A percentile compares a stretch with the other conserved stretches of the same genome.
Evolutionary conservation across 2,797 vertebrate species (phyloP).

Genomic region (Onychomys leucogaster): DNA sequence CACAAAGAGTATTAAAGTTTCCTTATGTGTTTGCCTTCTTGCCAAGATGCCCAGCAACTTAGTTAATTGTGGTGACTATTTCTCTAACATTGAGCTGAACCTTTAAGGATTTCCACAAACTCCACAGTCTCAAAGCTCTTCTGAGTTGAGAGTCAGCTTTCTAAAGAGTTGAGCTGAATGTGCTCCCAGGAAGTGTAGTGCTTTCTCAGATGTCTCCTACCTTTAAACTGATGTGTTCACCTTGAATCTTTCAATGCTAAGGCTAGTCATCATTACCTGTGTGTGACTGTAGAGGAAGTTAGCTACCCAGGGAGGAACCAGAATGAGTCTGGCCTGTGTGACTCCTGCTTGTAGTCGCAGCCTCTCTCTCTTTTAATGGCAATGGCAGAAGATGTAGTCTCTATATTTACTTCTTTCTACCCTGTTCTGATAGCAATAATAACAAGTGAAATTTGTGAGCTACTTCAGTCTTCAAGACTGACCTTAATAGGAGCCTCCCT

Average conservation of each 20-base stretch:
- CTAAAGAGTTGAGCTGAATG: constrained; percentile 48
- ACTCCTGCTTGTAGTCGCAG: neutral
- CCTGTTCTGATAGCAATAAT: neutral
- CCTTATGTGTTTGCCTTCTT: neutral
- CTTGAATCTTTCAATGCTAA: neutral
- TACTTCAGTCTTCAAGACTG: neutral
- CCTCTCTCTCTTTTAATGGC: neutral
- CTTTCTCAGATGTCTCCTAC: neutral
- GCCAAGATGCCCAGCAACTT: neutral
- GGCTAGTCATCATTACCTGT: neutral
- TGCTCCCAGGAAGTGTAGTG: neutral
- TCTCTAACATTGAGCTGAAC: neutral
- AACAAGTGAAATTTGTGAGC: neutral
- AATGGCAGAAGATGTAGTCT: constrained; percentile 24
- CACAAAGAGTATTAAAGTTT: neutral
- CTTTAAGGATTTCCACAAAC: neutral
- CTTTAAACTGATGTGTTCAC: neutral
- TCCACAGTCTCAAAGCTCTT: neutral
- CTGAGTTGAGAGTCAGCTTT: neutral
- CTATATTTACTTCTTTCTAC: constrained; percentile 33
- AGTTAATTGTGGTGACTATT: neutral
- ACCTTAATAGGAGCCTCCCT: neutral
- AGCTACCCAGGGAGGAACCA: neutral
- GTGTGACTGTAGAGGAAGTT: neutral
- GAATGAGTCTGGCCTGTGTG: neutral